Evolutionary conservation across 2,797 vertebrate species (phyloP).

Genomic region (Lophius americanus): DNA sequence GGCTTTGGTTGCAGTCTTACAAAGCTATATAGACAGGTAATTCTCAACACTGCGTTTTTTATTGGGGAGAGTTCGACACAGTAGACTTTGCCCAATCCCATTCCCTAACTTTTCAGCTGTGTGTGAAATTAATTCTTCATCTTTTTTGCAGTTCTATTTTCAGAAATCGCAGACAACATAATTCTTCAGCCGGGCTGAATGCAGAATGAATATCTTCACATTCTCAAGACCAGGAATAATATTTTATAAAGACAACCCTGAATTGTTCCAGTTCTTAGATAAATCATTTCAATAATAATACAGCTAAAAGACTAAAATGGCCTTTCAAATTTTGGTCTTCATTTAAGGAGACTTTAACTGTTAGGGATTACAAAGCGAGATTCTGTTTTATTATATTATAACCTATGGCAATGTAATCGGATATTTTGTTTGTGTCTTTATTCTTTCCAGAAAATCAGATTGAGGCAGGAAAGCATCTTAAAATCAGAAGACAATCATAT

Average conservation of each 20-base stretch:
- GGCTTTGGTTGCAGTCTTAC: constrained; percentile 77
- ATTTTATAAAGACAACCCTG: constrained; percentile 7
- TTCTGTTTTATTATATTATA: constrained; percentile 41
- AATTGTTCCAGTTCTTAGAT: constrained; percentile 18
- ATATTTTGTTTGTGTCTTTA: constrained; percentile 30
- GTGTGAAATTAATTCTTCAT: constrained; percentile 10
- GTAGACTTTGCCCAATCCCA: constrained; percentile 32
- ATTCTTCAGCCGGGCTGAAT: background rate
- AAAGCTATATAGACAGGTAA: constrained; percentile 75
- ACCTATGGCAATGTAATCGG: constrained; percentile 47
- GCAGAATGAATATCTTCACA: background rate
- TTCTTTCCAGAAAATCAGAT: constrained; percentile 31
- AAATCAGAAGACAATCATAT: constrained; percentile 24
- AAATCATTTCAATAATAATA: constrained; percentile 19
- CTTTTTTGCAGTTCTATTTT: background rate
- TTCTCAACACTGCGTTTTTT: constrained; percentile 70
- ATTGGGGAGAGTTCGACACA: constrained; percentile 54
- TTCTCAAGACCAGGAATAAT: background rate
- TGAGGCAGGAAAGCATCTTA: constrained; percentile 32
- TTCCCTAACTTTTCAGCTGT: background rate
- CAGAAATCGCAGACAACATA: background rate
- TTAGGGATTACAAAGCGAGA: constrained; percentile 39
- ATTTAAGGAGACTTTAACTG: constrained; percentile 25
- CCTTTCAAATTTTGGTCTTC: constrained; percentile 13
- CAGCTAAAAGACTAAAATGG: background rate